Conservation (phyloP, 2,888 invertebrate genomes). For the Cephus runcator region DNA sequence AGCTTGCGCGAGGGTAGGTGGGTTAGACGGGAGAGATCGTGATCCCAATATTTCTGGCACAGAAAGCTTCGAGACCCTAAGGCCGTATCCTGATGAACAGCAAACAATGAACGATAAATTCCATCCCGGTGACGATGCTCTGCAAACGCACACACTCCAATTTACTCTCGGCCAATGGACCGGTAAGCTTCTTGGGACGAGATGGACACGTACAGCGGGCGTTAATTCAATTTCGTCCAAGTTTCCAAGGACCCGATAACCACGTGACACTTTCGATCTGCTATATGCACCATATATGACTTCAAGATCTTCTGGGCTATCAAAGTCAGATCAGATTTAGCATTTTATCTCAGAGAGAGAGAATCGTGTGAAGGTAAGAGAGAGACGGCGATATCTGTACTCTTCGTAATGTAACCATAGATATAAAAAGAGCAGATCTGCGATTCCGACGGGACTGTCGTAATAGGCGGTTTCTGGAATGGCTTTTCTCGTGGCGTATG, state of each 20-base stretch:
- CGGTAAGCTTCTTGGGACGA: conserved; percentile 13
- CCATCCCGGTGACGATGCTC: conserved; percentile 15
- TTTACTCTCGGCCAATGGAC: conserved; percentile 7
- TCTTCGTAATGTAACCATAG: background rate
- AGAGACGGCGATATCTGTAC: background rate
- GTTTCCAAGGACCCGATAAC: background rate
- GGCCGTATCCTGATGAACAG: conserved; percentile 6
- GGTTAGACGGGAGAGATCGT: conserved; percentile 36
- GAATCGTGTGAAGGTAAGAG: background rate
- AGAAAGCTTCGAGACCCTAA: conserved; percentile 1
- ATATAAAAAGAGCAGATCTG: conserved; percentile 29
- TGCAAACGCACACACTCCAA: conserved; percentile 1
- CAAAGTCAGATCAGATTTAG: background rate
- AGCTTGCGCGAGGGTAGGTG: conserved; percentile 27
- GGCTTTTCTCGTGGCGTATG: conserved; percentile 21
- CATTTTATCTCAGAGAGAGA: background rate
- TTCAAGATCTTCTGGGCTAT: background rate
- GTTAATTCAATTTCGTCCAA: conserved; percentile 2
- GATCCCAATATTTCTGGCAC: conserved; percentile 36
- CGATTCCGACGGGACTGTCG: conserved; percentile 34
- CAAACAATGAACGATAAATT: conserved; percentile 20
- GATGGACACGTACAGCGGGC: conserved; percentile 14
- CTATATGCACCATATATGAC: background rate
- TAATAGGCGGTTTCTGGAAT: conserved; percentile 38
- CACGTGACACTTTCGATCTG: background rate